These are phyloP conservation scores for Drosophila diplacantha DNA, from an alignment of 2,888 invertebrate species.

Conservation along the genomic window DNA sequence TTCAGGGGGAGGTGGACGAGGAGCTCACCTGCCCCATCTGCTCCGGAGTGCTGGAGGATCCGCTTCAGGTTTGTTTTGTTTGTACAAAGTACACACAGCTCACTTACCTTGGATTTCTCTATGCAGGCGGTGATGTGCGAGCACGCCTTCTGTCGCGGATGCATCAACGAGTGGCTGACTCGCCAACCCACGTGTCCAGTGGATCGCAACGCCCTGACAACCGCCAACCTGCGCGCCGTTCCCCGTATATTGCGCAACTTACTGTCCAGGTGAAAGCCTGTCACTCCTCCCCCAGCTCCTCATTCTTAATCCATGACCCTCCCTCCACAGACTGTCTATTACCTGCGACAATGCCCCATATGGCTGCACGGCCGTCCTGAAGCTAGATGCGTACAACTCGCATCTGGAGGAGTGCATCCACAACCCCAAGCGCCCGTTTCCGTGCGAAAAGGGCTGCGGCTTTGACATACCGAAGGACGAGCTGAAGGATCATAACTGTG, in stretches of 20 bases:
- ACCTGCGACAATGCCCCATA: conserved; percentile 93
- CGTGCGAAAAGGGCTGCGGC: conserved; percentile 96
- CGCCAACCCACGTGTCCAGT: conserved; percentile 96
- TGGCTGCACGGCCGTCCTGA: conserved; percentile 90
- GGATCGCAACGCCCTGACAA: conserved; percentile 92
- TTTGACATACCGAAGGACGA: conserved; percentile 97
- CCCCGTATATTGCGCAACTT: conserved; percentile 95
- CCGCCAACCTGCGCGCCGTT: conserved; percentile 92
- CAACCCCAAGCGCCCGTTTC: conserved; percentile 95
- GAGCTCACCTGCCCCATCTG: conserved; percentile 98
- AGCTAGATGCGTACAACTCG: conserved; percentile 89
- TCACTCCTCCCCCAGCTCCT: neutral
- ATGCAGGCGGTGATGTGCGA: conserved; percentile 94
- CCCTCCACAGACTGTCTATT: conserved; percentile 84
- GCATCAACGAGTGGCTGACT: conserved; percentile 96
- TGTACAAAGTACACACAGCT: conserved; percentile 69
- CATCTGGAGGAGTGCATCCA: conserved; percentile 95
- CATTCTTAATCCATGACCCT: neutral
- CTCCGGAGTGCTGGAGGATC: conserved; percentile 95
- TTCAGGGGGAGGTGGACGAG: conserved; percentile 97
- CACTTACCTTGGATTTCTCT: conserved; percentile 36
- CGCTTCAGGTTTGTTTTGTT: conserved; percentile 82
- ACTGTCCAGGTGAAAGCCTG: conserved; percentile 83
- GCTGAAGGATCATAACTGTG: conserved; percentile 95
- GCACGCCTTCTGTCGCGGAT: conserved; percentile 95